Evolutionary conservation across 2,888 invertebrate species (phyloP).

Genomic region (Hybos culiciformis): DNA sequence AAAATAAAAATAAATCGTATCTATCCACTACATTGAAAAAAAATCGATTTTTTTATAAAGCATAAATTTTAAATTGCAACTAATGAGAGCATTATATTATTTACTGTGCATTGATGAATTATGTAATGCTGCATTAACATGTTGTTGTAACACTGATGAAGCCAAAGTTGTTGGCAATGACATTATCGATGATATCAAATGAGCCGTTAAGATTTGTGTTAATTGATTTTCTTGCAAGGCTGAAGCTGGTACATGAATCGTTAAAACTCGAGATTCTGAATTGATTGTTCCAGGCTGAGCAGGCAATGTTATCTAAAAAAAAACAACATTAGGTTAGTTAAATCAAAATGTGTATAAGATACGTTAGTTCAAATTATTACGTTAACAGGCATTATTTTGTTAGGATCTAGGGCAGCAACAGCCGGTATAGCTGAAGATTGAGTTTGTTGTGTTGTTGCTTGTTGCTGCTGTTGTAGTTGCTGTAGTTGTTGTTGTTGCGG

Average conservation of each 20-base stretch:
- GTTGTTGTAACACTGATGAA: slow-evolving; percentile 72
- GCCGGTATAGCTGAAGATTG: slow-evolving; percentile 29
- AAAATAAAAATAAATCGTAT: no score
- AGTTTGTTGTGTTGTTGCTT: slow-evolving; percentile 19
- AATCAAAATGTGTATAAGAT: neutral
- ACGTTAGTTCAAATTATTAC: slow-evolving; percentile 18
- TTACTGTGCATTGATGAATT: slow-evolving; percentile 38
- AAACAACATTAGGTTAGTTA: neutral
- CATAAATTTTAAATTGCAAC: no score
- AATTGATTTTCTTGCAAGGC: slow-evolving; percentile 60
- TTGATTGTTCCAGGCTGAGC: slow-evolving; percentile 60
- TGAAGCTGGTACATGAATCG: slow-evolving; percentile 81
- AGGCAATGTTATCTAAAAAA: slow-evolving; percentile 61
- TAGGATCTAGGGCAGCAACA: slow-evolving; percentile 38
- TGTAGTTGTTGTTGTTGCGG: slow-evolving; percentile 15
- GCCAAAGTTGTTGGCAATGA: slow-evolving; percentile 70
- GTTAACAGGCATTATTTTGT: slow-evolving; percentile 45
- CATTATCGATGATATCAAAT: slow-evolving; percentile 81
- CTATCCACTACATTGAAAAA: no score
- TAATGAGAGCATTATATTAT: slow-evolving; percentile 1
- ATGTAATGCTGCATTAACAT: slow-evolving; percentile 67
- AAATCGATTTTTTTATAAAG: neutral
- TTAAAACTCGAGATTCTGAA: slow-evolving; percentile 56
- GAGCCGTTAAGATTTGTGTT: slow-evolving; percentile 64
- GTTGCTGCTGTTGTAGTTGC: slow-evolving; percentile 19